Conservation (phyloP, 2,797 vertebrate species). For the Sarcoramphus papa region DNA sequence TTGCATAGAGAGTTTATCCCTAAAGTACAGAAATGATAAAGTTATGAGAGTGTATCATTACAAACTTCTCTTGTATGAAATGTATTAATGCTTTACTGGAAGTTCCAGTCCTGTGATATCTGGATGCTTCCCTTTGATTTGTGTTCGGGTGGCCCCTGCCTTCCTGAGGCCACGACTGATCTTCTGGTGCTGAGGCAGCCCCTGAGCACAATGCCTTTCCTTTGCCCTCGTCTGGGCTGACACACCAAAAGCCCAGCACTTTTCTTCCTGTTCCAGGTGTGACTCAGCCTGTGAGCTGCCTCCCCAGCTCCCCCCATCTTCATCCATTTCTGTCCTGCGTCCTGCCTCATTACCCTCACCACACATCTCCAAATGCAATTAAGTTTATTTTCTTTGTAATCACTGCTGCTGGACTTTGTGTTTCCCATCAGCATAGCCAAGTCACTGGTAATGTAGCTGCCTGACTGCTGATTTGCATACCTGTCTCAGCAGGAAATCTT, state of each 20-base stretch:
- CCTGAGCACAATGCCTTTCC: too few relatives aligned
- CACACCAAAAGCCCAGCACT: background rate
- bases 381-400: background rate
- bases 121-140: background rate
- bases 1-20: background rate
- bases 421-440: background rate
- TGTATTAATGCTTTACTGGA: background rate
- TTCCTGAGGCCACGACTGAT: accelerated
- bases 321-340: background rate
- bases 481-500: background rate
- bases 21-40: background rate
- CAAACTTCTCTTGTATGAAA: background rate
- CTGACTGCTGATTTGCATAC: background rate
- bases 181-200: background rate
- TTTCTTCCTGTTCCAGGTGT: background rate
- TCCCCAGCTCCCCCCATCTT: background rate
- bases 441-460: background rate
- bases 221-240: background rate
- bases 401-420: background rate
- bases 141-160: background rate
- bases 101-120: background rate
- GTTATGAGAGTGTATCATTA: background rate
- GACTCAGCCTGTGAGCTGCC: background rate
- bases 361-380: background rate
- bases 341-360: background rate